These are phyloP conservation scores for Orestias chungarensis DNA, from an alignment of 2,797 vertebrate genomes.

Conservation along the genomic window DNA sequence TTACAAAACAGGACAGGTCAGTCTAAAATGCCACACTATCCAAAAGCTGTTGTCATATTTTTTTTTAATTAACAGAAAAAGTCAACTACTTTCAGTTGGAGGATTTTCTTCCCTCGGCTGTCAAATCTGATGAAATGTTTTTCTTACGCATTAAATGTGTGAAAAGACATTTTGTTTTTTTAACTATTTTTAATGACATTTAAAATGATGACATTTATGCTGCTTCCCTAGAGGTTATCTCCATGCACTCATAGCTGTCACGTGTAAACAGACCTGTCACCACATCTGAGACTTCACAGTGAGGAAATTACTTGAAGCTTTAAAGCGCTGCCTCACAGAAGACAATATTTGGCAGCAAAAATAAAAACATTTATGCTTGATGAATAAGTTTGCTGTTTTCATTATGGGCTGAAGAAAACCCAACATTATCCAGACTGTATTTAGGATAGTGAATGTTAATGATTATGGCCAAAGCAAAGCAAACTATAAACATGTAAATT, in stretches of 20 bases:
- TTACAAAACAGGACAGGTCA: not conserved
- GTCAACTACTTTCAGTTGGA: not conserved
- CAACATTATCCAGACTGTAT: not conserved
- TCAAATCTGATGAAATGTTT: not conserved
- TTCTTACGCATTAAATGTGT: not conserved
- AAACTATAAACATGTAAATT: not conserved
- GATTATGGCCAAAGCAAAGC: not conserved
- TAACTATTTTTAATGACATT: not conserved
- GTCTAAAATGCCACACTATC: not conserved
- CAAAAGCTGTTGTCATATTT: not conserved
- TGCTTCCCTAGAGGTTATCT: not conserved
- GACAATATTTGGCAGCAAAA: not conserved
- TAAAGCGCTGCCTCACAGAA: not conserved
- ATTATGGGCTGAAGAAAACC: not conserved
- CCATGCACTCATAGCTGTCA: not conserved
- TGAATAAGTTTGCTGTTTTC: too few relatives aligned
- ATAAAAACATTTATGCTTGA: not conserved
- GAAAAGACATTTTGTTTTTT: not conserved
- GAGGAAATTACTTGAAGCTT: not conserved
- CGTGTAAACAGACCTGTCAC: not conserved
- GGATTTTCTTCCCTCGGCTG: not conserved
- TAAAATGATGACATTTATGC: not conserved
- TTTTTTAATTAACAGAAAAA: not conserved
- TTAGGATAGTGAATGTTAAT: not conserved
- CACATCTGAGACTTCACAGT: not conserved